Evolutionary conservation across 1,140 invertebrate species (phyloP).

Genomic region (Drosophila oshimai): DNA sequence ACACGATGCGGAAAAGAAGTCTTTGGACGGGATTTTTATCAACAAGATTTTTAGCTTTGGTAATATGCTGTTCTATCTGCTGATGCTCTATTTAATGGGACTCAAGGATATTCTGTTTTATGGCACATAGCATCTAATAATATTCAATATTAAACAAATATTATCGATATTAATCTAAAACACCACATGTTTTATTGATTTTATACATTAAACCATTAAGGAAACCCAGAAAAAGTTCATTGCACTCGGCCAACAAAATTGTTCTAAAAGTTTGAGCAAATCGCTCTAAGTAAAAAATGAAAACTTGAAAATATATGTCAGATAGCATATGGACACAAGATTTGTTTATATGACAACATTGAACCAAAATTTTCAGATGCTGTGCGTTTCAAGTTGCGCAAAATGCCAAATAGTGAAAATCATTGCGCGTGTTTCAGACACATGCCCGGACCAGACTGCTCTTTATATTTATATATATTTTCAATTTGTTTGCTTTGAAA

Average conservation of each 20-base stretch:
- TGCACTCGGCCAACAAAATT: slow-evolving; percentile 44
- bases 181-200: not conserved
- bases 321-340: slow-evolving; percentile 28
- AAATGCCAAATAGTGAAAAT: slow-evolving; percentile 45
- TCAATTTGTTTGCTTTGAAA: slow-evolving; percentile 32
- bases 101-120: not conserved
- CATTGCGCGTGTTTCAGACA: slow-evolving; percentile 52
- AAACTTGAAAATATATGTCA: slow-evolving; percentile 57
- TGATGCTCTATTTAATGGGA: not conserved
- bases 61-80: not conserved
- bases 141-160: no score
- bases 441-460: slow-evolving; percentile 10
- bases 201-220: not conserved
- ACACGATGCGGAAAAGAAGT: slow-evolving; percentile 14
- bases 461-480: slow-evolving; percentile 14
- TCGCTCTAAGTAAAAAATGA: slow-evolving; percentile 29
- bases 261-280: slow-evolving; percentile 36
- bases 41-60: not conserved
- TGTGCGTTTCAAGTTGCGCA: slow-evolving; percentile 50
- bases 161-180: not conserved
- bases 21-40: not conserved
- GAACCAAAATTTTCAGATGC: slow-evolving; percentile 44
- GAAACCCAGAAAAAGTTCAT: slow-evolving; percentile 57
- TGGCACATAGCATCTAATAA: no score
- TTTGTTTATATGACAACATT: slow-evolving; percentile 54